These are phyloP conservation scores for Teleogryllus oceanicus DNA, from an alignment of 2,888 invertebrate genomes.

Conservation along the genomic window DNA sequence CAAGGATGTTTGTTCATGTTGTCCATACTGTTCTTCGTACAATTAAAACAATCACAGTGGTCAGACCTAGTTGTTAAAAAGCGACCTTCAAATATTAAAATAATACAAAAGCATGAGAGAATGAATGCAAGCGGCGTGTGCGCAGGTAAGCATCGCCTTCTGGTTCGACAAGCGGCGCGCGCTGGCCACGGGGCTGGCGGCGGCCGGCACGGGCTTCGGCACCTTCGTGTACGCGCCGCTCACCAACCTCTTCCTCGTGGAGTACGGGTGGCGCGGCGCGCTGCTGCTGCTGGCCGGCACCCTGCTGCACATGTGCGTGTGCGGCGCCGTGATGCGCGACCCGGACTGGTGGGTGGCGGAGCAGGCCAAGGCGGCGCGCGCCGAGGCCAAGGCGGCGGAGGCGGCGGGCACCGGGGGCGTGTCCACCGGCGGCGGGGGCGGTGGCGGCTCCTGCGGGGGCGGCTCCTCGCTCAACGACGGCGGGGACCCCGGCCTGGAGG, in stretches of 20 bases:
- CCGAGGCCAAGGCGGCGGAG: constrained; percentile 45
- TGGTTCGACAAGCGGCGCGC: constrained; percentile 88
- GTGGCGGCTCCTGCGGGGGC: too few species aligned
- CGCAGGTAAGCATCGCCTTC: constrained; percentile 62
- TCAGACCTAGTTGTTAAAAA: too few species aligned
- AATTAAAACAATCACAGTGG: too few species aligned
- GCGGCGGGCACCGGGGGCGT: constrained; percentile 49
- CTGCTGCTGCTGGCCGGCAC: constrained; percentile 77
- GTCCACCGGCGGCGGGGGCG: constrained; percentile 51
- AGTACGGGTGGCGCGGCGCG: constrained; percentile 83
- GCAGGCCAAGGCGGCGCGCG: constrained; percentile 54
- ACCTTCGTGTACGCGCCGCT: constrained; percentile 85
- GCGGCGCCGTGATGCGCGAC: constrained; percentile 82
- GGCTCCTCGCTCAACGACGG: constrained; percentile 46
- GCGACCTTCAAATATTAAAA: too few species aligned
- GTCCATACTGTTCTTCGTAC: too few species aligned
- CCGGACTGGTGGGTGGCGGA: constrained; percentile 75
- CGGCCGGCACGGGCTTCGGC: constrained; percentile 85
- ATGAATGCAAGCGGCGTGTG: too few species aligned
- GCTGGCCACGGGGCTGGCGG: constrained; percentile 81
- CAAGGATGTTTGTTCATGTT: too few species aligned
- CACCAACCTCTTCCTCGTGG: constrained; percentile 71
- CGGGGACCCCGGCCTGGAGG: constrained; percentile 63
- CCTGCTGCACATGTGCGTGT: constrained; percentile 78
- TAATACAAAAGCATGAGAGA: too few species aligned